These are phyloP conservation scores for Apis cerana DNA, from an alignment of 1,140 invertebrate species.

Conservation along the genomic window DNA sequence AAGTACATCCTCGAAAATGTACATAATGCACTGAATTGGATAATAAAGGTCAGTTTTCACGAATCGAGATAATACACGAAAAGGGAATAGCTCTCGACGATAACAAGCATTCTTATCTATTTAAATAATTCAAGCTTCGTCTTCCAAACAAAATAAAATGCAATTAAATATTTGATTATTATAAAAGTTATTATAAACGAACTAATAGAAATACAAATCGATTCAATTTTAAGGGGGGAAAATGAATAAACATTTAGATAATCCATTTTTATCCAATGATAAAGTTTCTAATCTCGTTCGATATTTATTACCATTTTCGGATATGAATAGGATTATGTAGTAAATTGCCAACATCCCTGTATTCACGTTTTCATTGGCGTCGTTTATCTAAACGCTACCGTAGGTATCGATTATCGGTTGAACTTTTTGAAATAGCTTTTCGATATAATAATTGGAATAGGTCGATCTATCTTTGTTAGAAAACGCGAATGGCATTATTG, in stretches of 20 bases:
- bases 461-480: neutral
- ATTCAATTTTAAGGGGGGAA: no score
- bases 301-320: conserved; percentile 43
- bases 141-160: no score
- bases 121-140: neutral
- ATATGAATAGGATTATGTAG: conserved; percentile 26
- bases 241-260: neutral
- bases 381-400: neutral
- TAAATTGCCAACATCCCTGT: conserved; percentile 27
- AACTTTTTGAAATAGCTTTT: conserved; percentile 18
- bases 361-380: neutral
- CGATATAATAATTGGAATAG: conserved; percentile 5
- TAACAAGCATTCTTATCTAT: neutral
- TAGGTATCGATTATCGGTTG: conserved; percentile 16
- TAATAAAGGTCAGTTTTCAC: neutral
- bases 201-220: no score
- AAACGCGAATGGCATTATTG: neutral
- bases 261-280: neutral
- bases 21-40: neutral
- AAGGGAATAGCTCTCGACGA: neutral
- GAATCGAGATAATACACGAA: neutral
- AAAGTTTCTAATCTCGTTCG: neutral
- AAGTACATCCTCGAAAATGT: neutral
- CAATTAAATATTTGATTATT: no score
- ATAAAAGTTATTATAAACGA: no score